A percentile compares a stretch with the other conserved stretches of the same genome.
phyloP scores from a whole-genome alignment of 2,888 invertebrate genomes.

The Spodoptera littoralis region DNA sequence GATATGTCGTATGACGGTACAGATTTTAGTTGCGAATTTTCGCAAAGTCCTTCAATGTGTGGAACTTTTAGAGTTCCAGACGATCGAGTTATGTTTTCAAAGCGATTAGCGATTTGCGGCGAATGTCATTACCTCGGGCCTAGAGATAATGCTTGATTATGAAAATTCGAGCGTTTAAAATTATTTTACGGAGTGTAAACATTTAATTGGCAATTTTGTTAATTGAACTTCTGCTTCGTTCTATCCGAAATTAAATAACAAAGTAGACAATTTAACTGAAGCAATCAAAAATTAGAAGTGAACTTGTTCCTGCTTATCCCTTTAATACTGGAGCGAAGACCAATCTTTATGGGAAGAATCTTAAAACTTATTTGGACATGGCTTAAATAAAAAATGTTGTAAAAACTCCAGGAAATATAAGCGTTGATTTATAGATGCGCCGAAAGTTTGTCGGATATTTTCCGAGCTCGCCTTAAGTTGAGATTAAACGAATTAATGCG shows the following conservation, averaged over 20 bases:
- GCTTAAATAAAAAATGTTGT: slow-evolving; percentile 45
- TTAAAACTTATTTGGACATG: slow-evolving; percentile 45
- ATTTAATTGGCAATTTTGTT: slow-evolving; percentile 66
- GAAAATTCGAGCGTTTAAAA: slow-evolving; percentile 73
- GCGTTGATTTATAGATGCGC: slow-evolving; percentile 49
- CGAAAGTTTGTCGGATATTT: slow-evolving; percentile 47
- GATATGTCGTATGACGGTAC: slow-evolving; percentile 82
- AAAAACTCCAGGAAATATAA: slow-evolving; percentile 51
- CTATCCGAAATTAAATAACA: slow-evolving; percentile 46
- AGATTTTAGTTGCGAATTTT: slow-evolving; percentile 80
- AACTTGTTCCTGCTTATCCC: slow-evolving; percentile 41
- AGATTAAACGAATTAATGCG: slow-evolving; percentile 41
- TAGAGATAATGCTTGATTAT: slow-evolving; percentile 80
- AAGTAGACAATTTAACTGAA: slow-evolving; percentile 42
- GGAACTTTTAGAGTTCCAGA: slow-evolving; percentile 70
- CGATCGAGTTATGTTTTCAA: slow-evolving; percentile 72
- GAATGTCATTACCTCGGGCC: slow-evolving; percentile 73
- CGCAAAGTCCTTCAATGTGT: slow-evolving; percentile 62
- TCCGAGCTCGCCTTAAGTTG: slow-evolving; percentile 31
- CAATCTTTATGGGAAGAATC: slow-evolving; percentile 40
- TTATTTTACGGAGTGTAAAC: slow-evolving; percentile 70
- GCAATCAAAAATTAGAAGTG: slow-evolving; percentile 49
- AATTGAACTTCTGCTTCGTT: slow-evolving; percentile 63
- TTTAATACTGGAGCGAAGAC: slow-evolving; percentile 36
- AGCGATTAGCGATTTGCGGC: slow-evolving; percentile 79